Evolutionary conservation across 2,888 invertebrate genomes (phyloP).

Genomic region (Oligia fasciuncula): DNA sequence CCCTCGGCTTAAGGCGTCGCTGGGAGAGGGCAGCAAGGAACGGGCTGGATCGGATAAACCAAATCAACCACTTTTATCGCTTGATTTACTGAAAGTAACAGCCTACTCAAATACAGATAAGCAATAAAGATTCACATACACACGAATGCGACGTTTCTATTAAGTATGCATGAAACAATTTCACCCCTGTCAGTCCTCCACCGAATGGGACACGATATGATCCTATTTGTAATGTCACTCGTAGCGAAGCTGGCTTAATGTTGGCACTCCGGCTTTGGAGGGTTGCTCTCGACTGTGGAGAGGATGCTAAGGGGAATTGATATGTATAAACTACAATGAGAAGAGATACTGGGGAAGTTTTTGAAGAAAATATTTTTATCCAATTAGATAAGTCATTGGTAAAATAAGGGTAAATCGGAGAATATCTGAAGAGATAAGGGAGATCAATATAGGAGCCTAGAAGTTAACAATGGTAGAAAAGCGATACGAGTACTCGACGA

Average conservation of each 20-base stretch:
- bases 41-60: not conserved
- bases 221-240: conserved; percentile 53
- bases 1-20: not conserved
- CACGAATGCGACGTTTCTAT: conserved; percentile 17
- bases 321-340: conserved; percentile 15
- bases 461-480: no score
- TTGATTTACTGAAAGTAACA: not conserved
- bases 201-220: conserved; percentile 52
- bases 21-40: not conserved
- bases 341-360: not conserved
- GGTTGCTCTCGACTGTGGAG: conserved; percentile 21
- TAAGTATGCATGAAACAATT: conserved; percentile 56
- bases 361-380: not conserved
- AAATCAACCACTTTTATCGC: not conserved
- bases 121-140: conserved; percentile 23
- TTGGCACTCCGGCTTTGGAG: conserved; percentile 27
- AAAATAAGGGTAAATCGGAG: no score
- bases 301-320: conserved; percentile 12
- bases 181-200: conserved; percentile 39
- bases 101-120: conserved; percentile 4
- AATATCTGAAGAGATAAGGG: no score
- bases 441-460: no score
- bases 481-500: no score
- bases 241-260: conserved; percentile 30
- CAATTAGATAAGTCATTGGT: not conserved